Conservation (phyloP, 2,797 vertebrate genomes). For the Gorsachius magnificus region DNA sequence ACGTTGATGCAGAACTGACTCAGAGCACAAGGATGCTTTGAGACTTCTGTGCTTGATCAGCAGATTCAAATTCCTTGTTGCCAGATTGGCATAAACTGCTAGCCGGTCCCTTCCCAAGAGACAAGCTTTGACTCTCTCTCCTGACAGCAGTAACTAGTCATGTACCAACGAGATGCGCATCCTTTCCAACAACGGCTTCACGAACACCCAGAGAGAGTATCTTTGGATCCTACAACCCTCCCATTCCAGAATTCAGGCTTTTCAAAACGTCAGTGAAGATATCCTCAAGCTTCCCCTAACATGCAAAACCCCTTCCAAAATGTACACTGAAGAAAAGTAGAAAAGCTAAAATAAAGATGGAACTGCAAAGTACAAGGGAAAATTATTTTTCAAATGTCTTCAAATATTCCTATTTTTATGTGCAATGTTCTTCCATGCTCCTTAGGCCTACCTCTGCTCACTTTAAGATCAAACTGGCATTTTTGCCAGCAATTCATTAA, state of each 20-base stretch:
- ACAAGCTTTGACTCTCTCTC: slow-evolving; percentile 16
- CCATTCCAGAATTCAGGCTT: neutral
- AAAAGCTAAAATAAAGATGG: neutral
- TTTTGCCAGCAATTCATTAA: slow-evolving; percentile 44
- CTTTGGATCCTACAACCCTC: neutral
- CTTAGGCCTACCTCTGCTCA: slow-evolving; percentile 5
- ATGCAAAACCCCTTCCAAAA: neutral
- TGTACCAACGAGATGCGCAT: neutral
- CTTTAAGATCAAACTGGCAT: slow-evolving; percentile 14
- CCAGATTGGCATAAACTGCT: slow-evolving; percentile 40
- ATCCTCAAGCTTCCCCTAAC: neutral
- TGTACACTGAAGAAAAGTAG: neutral
- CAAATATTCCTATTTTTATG: neutral
- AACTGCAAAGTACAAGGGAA: neutral
- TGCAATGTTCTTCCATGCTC: neutral
- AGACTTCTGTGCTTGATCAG: slow-evolving; percentile 48
- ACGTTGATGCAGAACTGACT: slow-evolving; percentile 35
- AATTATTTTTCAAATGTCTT: neutral
- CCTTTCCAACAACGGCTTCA: neutral
- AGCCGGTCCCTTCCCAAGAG: slow-evolving; percentile 4
- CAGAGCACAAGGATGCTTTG: slow-evolving; percentile 32
- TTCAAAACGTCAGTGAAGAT: neutral
- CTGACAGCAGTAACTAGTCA: slow-evolving; percentile 3
- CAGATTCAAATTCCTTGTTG: slow-evolving; percentile 45
- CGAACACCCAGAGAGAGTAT: neutral